phyloP scores from a whole-genome alignment of 2,113 vertebrate species.

The Tetraodon nigroviridis region DNA sequence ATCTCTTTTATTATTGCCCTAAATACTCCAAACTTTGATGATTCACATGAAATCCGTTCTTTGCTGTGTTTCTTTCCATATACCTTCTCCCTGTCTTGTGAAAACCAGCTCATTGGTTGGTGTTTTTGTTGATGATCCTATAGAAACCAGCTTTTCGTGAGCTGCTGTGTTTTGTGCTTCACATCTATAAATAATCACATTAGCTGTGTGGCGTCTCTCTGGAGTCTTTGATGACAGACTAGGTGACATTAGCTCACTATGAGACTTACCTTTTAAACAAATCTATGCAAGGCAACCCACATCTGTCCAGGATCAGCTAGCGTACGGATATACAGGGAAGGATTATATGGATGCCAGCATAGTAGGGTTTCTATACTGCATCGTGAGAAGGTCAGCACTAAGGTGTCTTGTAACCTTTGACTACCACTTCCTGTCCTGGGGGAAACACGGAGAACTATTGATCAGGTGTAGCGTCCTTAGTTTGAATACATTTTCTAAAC shows the following conservation, averaged over 20 bases:
- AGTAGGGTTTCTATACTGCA: slow-evolving; percentile 20
- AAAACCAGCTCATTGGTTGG: neutral
- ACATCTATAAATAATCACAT: slow-evolving; percentile 11
- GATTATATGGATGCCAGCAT: slow-evolving; percentile 29
- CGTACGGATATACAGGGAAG: slow-evolving; percentile 38
- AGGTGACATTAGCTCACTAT: slow-evolving; percentile 14
- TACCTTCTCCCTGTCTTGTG: neutral
- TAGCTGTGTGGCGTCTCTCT: slow-evolving; percentile 9
- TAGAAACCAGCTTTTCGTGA: slow-evolving; percentile 1
- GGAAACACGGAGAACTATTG: slow-evolving; percentile 31
- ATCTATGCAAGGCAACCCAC: slow-evolving; percentile 13
- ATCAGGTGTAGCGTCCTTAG: slow-evolving; percentile 20
- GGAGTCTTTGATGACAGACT: slow-evolving; percentile 31
- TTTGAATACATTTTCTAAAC: neutral
- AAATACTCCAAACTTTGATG: no score
- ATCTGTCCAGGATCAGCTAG: neutral
- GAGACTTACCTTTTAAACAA: slow-evolving; percentile 16
- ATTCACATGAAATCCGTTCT: no score
- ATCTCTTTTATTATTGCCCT: no score
- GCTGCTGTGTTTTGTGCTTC: slow-evolving; percentile 1
- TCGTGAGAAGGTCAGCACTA: slow-evolving; percentile 53
- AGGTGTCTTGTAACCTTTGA: slow-evolving; percentile 40
- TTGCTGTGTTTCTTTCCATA: neutral
- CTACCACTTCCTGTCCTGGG: slow-evolving; percentile 17
- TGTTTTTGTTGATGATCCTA: neutral